Evolutionary conservation across 2,888 invertebrate species (phyloP).

Genomic region (Microplitis manilae): DNA sequence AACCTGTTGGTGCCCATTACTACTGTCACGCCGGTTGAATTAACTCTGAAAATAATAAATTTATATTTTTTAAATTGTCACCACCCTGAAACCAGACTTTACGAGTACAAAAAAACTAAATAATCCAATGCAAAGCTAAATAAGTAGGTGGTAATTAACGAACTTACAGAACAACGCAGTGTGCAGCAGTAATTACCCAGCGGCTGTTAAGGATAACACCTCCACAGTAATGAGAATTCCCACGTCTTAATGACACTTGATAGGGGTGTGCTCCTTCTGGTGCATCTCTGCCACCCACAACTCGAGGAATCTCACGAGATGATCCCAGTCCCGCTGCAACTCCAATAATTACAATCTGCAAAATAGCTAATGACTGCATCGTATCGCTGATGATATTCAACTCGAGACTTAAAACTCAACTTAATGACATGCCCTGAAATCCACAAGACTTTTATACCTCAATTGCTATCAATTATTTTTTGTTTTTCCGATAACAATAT

Average conservation of each 20-base stretch:
- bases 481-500: background rate
- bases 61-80: background rate
- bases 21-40: background rate
- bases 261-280: conserved; percentile 39
- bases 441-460: background rate
- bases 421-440: background rate
- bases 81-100: too few species aligned
- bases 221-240: conserved; percentile 31
- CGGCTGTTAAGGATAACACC: conserved; percentile 38
- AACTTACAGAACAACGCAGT: conserved; percentile 40
- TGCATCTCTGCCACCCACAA: conserved; percentile 42
- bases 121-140: background rate
- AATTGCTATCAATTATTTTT: background rate
- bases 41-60: background rate
- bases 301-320: background rate
- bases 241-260: conserved; percentile 36
- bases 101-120: too few species aligned
- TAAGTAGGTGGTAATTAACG: background rate
- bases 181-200: conserved; percentile 44
- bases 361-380: background rate
- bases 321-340: background rate
- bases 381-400: background rate
- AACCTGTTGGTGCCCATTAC: background rate
- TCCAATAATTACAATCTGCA: background rate
- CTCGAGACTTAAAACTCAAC: too few species aligned